Evolutionary conservation across 2,797 vertebrate species (phyloP).

Genomic region (Rhincodon typus): DNA sequence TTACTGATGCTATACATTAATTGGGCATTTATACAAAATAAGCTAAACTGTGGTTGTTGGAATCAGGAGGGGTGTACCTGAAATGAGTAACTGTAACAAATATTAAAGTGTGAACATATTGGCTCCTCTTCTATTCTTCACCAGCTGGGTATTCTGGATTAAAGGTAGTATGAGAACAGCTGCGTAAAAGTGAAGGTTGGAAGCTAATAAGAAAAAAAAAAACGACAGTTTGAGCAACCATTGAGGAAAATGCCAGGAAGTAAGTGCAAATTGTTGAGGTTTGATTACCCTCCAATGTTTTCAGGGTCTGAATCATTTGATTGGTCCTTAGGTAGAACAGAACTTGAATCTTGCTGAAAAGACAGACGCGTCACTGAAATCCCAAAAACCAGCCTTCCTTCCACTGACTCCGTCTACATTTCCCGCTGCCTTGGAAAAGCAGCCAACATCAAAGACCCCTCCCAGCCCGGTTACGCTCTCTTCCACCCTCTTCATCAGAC

Average conservation of each 20-base stretch:
- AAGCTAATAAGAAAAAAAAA: background rate
- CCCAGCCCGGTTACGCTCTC: too few species aligned
- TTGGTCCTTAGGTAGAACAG: too few species aligned
- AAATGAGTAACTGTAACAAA: too few species aligned
- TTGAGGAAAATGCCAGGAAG: background rate
- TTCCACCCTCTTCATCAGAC: too few species aligned
- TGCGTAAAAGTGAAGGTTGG: background rate
- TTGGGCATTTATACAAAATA: background rate
- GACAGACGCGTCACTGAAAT: too few species aligned
- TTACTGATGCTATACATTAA: background rate
- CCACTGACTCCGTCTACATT: too few species aligned
- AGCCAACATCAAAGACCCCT: too few species aligned
- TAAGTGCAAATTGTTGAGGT: background rate
- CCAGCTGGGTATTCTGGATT: background rate
- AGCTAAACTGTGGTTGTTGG: background rate
- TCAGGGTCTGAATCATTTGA: background rate
- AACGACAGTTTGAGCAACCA: background rate
- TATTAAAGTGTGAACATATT: too few species aligned
- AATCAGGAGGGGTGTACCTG: background rate
- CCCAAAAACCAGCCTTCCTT: too few species aligned
- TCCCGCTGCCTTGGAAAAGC: too few species aligned
- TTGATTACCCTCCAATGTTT: background rate
- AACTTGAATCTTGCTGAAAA: too few species aligned
- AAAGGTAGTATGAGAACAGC: background rate
- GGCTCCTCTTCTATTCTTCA: too few species aligned